Evolutionary conservation across 2,888 invertebrate genomes (phyloP), one percentile per base, ranked within the genome.

Genomic region (Elgonia sp.): DNA sequence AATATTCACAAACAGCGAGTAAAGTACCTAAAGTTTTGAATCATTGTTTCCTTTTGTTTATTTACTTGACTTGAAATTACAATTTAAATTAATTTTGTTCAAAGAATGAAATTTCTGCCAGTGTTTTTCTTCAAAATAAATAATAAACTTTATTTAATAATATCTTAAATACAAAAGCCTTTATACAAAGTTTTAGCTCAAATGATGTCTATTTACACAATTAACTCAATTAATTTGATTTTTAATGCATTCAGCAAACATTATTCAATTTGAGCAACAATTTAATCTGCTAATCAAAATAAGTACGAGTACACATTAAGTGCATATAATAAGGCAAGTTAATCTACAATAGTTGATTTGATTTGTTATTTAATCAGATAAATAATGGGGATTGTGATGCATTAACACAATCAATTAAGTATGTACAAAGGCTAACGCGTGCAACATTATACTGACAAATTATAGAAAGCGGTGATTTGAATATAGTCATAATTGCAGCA

Each of bases 321-420:
- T 20, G 10, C 20, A 50, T n/a, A 46, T 20, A 69, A 80, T 42
- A 80, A 18, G 21, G 39, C 53, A 20, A 53, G 16, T 76, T 80
- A 53, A 70, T 60, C 65, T 75, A 39, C 55, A 81, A 75, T 60
- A 40, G 75, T 65, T 75, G 50, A 75, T 86, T 80, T 29, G 62
- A 86, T 75, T 80, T 75, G 65, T 65, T 62, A 81, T 69, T 81
- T 75, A 57, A 86, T 86, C 73, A 73, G 37, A 20, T 62, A 55
- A 86, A 76, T 75, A 75, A 75, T 69, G 46, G 10, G 55, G 60
- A 69, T 75, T 70, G 55, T 81, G 81, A 86, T 81, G 55, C 75
- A 86, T 86, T 85, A 80, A 81, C 80, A 63, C 80, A 69, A 86
- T 75, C 42, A 67, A 75, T 84, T 86, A 86, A 81, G 62, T 76